Conservation (phyloP, 2,113 vertebrate genomes). For the Spilogale gracilis region DNA sequence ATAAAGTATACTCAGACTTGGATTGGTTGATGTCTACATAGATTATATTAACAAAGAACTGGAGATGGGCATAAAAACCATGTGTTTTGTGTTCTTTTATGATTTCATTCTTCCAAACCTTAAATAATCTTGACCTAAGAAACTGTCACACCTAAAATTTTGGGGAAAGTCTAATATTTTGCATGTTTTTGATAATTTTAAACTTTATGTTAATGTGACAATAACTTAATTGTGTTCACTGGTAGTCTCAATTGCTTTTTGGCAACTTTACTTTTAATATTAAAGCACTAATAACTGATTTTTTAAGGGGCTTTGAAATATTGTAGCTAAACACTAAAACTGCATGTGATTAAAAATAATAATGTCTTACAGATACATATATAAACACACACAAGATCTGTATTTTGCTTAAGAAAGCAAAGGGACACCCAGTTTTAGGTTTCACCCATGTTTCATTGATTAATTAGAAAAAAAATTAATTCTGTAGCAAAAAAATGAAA, state of each 20-base stretch:
- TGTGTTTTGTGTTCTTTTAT: background rate
- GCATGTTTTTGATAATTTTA: background rate
- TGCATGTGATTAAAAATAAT: constrained; percentile 3
- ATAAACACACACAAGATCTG: background rate
- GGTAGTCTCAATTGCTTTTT: constrained; percentile 40
- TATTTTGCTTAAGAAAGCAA: constrained; percentile 35
- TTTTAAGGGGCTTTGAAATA: constrained; percentile 16
- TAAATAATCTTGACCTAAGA: background rate
- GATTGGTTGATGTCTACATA: background rate
- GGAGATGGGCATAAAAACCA: background rate
- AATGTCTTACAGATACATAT: background rate
- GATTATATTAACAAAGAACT: background rate
- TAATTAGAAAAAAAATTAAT: background rate
- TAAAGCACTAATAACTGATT: constrained; percentile 42
- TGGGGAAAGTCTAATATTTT: constrained; percentile 29
- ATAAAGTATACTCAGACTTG: background rate
- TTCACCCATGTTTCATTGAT: background rate
- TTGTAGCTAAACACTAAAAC: background rate
- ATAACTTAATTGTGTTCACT: background rate
- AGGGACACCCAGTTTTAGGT: background rate
- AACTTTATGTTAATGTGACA: constrained; percentile 5
- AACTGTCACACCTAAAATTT: background rate
- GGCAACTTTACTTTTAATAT: background rate
- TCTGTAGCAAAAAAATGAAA: constrained; percentile 26
- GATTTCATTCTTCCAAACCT: background rate